Evolutionary conservation across 2,888 invertebrate genomes (phyloP).

Genomic region (Nemoura dubitans): DNA sequence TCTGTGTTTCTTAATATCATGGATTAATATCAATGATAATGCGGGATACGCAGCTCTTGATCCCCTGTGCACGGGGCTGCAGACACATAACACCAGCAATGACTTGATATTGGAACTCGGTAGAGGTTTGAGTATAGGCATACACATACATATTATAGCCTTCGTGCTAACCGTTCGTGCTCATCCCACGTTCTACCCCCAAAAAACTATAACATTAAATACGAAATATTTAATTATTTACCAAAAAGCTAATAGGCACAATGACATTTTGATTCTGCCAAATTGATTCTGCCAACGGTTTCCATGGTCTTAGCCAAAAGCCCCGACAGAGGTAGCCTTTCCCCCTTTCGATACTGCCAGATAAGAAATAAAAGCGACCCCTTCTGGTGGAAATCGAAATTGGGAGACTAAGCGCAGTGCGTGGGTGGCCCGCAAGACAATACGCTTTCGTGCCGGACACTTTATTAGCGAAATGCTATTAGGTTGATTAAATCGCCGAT

Average conservation of each 20-base stretch:
- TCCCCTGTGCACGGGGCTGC: too few relatives aligned
- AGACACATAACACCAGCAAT: too few relatives aligned
- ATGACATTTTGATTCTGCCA: not conserved
- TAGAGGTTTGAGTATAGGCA: too few relatives aligned
- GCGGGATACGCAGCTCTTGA: too few relatives aligned
- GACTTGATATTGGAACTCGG: too few relatives aligned
- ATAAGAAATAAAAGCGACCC: not conserved
- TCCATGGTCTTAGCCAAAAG: too few relatives aligned
- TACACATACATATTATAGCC: too few relatives aligned
- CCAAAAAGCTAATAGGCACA: not conserved
- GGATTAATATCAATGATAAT: too few relatives aligned
- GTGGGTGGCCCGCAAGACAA: conserved; percentile 3
- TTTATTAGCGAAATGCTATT: conserved; percentile 8
- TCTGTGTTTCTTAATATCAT: too few relatives aligned
- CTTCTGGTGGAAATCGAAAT: not conserved
- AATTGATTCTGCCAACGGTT: not conserved
- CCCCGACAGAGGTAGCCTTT: not conserved
- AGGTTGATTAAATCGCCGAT: conserved; percentile 26
- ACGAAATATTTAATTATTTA: not conserved
- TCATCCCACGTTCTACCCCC: too few relatives aligned
- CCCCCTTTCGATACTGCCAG: not conserved
- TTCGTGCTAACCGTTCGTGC: too few relatives aligned
- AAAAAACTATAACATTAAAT: not conserved
- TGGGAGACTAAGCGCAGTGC: not conserved
- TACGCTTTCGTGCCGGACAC: not conserved